These are phyloP conservation scores for Dinocampus coccinellae DNA, from an alignment of 2,888 invertebrate genomes.

Conservation along the genomic window DNA sequence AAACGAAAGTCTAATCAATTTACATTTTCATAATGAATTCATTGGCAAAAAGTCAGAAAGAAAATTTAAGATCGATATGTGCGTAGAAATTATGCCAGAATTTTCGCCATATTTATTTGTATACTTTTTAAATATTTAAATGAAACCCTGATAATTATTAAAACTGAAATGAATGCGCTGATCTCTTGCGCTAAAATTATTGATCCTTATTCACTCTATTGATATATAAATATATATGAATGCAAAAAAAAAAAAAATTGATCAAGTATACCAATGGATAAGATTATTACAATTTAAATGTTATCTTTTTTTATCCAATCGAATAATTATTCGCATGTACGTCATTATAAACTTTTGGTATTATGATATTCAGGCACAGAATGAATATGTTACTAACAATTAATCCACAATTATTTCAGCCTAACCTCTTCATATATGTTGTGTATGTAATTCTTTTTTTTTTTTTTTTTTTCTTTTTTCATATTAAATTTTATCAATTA, in stretches of 20 bases:
- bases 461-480: neutral
- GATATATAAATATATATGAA: neutral
- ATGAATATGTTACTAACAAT: too few relatives aligned
- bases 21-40: neutral
- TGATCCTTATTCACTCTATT: neutral
- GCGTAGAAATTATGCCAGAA: slow-evolving; percentile 23
- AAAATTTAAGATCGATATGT: slow-evolving; percentile 20
- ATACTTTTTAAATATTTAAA: neutral
- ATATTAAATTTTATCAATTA: neutral
- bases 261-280: neutral
- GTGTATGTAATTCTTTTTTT: neutral
- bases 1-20: neutral
- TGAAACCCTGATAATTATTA: neutral
- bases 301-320: neutral
- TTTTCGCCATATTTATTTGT: neutral
- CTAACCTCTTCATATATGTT: neutral
- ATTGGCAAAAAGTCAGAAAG: neutral
- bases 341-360: neutral
- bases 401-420: neutral
- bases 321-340: neutral
- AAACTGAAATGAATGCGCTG: neutral
- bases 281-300: neutral
- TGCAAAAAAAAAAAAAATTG: too few relatives aligned
- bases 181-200: neutral
- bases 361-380: neutral